Evolutionary conservation across 1,140 invertebrate species (phyloP).

Genomic region (Sitobion miscanthi): DNA sequence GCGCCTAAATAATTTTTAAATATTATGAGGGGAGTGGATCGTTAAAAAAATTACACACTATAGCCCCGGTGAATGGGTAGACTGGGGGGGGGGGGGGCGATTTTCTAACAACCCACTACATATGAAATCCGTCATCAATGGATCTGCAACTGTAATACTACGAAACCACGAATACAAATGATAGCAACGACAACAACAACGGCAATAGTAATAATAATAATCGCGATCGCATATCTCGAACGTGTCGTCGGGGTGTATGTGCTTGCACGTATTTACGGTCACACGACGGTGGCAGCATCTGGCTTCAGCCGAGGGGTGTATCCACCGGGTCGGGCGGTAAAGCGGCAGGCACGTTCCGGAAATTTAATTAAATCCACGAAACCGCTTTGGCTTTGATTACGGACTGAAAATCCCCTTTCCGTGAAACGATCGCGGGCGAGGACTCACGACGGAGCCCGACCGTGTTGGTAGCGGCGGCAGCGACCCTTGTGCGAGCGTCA

Average conservation of each 20-base stretch:
- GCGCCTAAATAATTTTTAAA: not conserved
- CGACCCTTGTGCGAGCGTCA: not conserved
- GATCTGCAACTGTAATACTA: not conserved
- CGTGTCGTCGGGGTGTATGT: not conserved
- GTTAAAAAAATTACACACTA: not conserved
- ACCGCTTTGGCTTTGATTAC: conserved; percentile 48
- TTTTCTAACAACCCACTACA: not conserved
- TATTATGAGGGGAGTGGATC: not conserved
- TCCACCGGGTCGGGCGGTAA: not conserved
- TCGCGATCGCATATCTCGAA: not conserved
- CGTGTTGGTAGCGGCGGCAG: not conserved
- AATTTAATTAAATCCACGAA: conserved; percentile 44
- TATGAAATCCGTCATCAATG: not conserved
- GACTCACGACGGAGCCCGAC: not conserved
- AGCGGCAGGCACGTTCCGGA: not conserved
- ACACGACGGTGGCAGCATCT: conserved; percentile 17
- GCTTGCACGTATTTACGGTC: not conserved
- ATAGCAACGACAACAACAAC: not conserved
- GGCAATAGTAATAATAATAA: not conserved
- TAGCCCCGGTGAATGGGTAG: no score
- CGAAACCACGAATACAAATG: not conserved
- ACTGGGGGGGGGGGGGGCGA: not conserved
- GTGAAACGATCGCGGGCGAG: not conserved
- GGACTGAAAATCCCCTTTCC: not conserved
- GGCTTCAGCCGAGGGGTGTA: not conserved